Evolutionary conservation across 2,888 invertebrate species (phyloP), one percentile per base, ranked within the genome.

Genomic region (Rhagonycha lutea): DNA sequence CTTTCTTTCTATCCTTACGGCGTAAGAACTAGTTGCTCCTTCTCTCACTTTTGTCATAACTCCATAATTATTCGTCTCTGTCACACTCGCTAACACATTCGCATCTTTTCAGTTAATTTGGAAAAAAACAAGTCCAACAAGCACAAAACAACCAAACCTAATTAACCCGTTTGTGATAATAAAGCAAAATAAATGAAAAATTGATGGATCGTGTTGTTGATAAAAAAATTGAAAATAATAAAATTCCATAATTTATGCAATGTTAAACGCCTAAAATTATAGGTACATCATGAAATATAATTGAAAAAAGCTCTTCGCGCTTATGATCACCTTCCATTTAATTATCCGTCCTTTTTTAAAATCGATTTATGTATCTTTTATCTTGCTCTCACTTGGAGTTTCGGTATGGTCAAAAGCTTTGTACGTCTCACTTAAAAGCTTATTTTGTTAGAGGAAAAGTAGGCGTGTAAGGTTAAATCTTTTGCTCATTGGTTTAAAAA

Each of bases 381-480:
- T 76, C 76, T 63, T 74, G 68, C 47, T 76, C 63, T 61, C 69
- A 61, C 73, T 68, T 69, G 60, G 61, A 29, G 69, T 32, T 18
- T 18, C 10, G 67, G 72, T 72, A 61, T 62, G 65, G 60, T 62
- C 60, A 69, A 63, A 65, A 61, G 61, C 70, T 75, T 73, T 70
- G 81, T 81, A 85, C 84, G 81, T 84, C 85, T 85, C 84, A 85
- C 85, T 86, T 84, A 84, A 81, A 79, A 74, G 75, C 78, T 77
- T 77, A 80, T 75, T 82, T 83, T 81, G 83, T 85, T 84, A 84
- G 85, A 85, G 84, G 85, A 82, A 81, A 80, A 81, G 81, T 83
- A 82, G 85, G 85, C 84, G 86, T 83, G 84, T 79, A 80, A 79
- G 79, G 73, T 14, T 70, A 61, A 77, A 9, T 65, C 67, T n/a